Conservation (phyloP, 2,888 invertebrate genomes). For the Loripinus fragilis region DNA sequence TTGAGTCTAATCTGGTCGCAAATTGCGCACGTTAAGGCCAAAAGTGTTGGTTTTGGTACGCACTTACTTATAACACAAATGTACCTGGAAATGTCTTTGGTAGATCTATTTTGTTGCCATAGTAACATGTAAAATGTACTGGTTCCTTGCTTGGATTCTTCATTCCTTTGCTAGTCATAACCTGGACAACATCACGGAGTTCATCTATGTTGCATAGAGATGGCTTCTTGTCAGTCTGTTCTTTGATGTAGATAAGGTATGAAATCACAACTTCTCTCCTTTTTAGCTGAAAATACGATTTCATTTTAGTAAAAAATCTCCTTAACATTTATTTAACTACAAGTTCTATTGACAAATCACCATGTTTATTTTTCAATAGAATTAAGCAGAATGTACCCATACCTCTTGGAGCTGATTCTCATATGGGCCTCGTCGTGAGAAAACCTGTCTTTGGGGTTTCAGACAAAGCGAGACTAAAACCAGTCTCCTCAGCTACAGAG, state of each 20-base stretch:
- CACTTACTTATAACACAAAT: no score
- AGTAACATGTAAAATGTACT: conserved; percentile 77
- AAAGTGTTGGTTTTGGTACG: no score
- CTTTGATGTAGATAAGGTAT: conserved; percentile 79
- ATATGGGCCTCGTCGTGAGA: no score
- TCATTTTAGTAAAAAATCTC: no score
- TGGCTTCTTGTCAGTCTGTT: conserved; percentile 69
- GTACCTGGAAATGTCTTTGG: conserved; percentile 68
- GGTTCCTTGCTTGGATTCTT: conserved; percentile 68
- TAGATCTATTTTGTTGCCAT: conserved; percentile 72
- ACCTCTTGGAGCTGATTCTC: background rate
- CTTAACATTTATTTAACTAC: no score
- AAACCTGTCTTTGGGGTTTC: no score
- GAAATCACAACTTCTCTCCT: conserved; percentile 68
- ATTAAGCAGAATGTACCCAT: background rate
- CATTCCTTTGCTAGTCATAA: conserved; percentile 78
- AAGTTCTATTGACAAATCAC: background rate
- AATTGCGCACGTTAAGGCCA: no score
- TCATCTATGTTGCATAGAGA: conserved; percentile 73
- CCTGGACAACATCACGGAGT: conserved; percentile 66
- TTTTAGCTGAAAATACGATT: conserved; percentile 73
- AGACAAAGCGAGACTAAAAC: no score
- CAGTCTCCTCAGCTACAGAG: no score
- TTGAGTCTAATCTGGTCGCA: no score
- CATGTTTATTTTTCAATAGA: background rate